phyloP scores from a whole-genome alignment of 2,113 vertebrate species.

The Lipotes vexillifer region DNA sequence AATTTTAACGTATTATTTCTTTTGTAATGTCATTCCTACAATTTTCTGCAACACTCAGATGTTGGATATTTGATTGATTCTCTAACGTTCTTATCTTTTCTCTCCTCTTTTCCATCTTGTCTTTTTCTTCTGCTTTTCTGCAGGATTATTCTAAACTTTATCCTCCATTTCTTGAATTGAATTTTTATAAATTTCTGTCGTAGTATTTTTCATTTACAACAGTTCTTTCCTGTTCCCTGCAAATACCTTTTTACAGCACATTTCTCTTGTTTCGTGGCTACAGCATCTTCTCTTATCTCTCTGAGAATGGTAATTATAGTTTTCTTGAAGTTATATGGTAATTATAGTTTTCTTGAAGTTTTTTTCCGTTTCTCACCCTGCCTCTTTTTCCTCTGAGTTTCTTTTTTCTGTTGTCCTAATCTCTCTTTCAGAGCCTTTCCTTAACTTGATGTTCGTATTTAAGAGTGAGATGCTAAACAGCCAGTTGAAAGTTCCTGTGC shows the following conservation, averaged over 20 bases:
- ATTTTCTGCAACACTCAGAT: not conserved
- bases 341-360: not conserved
- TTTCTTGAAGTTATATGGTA: not conserved
- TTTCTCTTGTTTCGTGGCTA: not conserved
- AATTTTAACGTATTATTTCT: conserved; percentile 1
- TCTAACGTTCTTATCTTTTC: not conserved
- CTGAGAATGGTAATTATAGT: not conserved
- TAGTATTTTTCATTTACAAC: not conserved
- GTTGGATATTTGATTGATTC: not conserved
- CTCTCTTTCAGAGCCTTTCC: not conserved
- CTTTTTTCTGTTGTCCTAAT: not conserved
- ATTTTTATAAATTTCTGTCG: not conserved
- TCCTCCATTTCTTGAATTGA: not conserved
- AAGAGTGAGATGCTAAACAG: not conserved
- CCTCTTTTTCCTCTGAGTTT: not conserved
- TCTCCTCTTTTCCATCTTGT: not conserved
- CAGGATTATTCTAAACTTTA: not conserved
- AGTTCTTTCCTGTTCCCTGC: not conserved
- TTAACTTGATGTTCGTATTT: not conserved
- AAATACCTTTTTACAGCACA: not conserved
- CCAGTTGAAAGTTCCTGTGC: not conserved
- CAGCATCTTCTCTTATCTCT: not conserved
- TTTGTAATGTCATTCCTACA: not conserved
- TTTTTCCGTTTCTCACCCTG: not conserved
- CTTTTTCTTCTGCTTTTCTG: not conserved